phyloP scores from a whole-genome alignment of 2,888 invertebrate species.

The Rambutsinella grinnellia region DNA sequence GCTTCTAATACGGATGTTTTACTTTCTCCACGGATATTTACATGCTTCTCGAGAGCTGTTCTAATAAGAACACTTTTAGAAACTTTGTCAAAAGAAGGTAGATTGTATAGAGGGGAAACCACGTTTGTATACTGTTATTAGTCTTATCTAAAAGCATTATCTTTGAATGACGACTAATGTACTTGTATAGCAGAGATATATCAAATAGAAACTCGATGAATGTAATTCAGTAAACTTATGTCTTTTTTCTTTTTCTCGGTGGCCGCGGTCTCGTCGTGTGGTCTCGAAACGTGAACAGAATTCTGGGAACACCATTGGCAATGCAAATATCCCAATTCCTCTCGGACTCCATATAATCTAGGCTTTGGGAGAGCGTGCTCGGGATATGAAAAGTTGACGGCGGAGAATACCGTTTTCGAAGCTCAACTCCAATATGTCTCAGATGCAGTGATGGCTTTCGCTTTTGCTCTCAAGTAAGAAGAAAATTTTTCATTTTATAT shows the following conservation, averaged over 20 bases:
- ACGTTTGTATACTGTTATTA: too few species aligned
- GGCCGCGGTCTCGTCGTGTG: not conserved
- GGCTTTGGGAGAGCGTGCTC: constrained; percentile 81
- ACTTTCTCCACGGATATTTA: too few species aligned
- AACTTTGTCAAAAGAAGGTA: too few species aligned
- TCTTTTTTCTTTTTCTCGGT: constrained; percentile 59
- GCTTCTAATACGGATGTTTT: too few species aligned
- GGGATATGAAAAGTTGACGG: constrained; percentile 81
- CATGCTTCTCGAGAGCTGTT: too few species aligned
- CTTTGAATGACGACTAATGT: too few species aligned
- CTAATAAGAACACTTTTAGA: too few species aligned
- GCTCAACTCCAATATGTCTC: constrained; percentile 96
- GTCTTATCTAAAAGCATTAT: too few species aligned
- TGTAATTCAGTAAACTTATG: not conserved
- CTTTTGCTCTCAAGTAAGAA: constrained; percentile 80
- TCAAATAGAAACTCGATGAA: too few species aligned
- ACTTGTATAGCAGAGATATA: too few species aligned
- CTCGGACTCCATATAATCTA: constrained; percentile 85
- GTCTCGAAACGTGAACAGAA: constrained; percentile 73
- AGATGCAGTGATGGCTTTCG: constrained; percentile 96
- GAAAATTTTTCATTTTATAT: constrained; percentile 37
- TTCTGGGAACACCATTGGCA: constrained; percentile 96
- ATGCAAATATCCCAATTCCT: constrained; percentile 86
- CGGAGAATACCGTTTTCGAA: constrained; percentile 87
- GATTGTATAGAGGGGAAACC: too few species aligned